Percentiles rank a stretch among this genome's conserved stretches.
phyloP scores from a whole-genome alignment of 2,113 vertebrate species.

The Cranoglanis bouderius region DNA sequence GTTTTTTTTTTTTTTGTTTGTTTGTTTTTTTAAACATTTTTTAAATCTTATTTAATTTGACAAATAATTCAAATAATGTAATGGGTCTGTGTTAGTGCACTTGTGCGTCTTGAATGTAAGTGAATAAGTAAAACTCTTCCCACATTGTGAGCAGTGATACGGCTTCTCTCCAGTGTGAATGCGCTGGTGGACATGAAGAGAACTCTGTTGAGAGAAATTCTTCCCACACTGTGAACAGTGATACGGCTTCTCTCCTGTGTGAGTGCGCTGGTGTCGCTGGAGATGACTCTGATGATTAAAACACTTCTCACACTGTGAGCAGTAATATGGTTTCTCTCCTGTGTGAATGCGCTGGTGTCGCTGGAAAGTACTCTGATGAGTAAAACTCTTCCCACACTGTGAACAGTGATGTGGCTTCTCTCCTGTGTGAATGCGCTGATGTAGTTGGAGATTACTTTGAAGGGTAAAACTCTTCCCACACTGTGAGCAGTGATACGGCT shows the following conservation, averaged over 20 bases:
- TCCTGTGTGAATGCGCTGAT: background rate
- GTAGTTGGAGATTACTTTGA: background rate
- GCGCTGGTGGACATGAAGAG: background rate
- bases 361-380: background rate
- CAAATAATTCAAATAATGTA: background rate
- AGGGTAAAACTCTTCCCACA: background rate
- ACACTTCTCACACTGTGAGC: background rate
- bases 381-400: background rate
- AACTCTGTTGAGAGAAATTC: background rate
- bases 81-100: background rate
- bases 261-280: background rate
- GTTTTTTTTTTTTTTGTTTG: background rate
- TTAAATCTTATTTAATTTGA: background rate
- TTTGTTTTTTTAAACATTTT: background rate
- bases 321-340: background rate
- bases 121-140: background rate
- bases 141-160: background rate
- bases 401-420: background rate
- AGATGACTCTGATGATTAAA: background rate
- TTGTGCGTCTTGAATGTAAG: background rate
- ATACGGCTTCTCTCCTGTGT: background rate
- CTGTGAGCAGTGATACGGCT: background rate
- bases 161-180: background rate
- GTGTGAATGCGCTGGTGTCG: slow-evolving; percentile 13
- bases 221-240: background rate